Conservation (phyloP, 2,113 vertebrate species). For the Gulo gulo region DNA sequence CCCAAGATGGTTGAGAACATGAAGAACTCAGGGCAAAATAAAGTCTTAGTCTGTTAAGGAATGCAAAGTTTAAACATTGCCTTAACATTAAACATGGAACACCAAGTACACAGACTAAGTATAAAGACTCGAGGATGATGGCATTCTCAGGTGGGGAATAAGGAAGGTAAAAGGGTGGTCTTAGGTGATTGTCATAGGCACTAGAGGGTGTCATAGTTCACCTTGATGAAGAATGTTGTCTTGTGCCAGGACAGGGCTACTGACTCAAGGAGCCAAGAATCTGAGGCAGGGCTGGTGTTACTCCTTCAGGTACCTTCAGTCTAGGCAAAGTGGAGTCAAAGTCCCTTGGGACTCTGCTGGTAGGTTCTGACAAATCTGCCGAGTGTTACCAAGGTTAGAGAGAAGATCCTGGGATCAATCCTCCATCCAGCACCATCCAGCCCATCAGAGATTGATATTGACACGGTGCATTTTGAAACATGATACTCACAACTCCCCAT, state of each 20-base stretch:
- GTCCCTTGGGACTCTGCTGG: not conserved
- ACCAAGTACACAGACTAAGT: rapidly evolving
- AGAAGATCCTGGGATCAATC: not conserved
- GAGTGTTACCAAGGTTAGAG: not conserved
- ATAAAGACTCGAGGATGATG: not conserved
- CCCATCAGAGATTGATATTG: not conserved
- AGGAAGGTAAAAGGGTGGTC: not conserved
- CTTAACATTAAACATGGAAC: not conserved
- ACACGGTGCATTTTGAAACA: not conserved
- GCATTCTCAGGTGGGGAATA: not conserved
- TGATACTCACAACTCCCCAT: not conserved
- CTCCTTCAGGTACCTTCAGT: not conserved
- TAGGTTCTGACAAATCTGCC: not conserved
- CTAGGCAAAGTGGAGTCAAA: not conserved
- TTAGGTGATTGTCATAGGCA: not conserved
- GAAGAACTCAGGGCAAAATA: not conserved
- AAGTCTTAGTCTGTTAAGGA: not conserved
- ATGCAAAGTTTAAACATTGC: not conserved
- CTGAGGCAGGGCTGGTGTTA: not conserved
- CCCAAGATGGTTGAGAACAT: not conserved
- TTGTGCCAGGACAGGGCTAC: not conserved
- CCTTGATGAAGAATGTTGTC: not conserved
- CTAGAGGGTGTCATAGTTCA: not conserved
- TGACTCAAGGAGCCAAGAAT: not conserved
- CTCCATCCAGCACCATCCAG: not conserved